Evolutionary conservation across 2,113 vertebrate species (phyloP), one percentile per base, ranked within the genome.

Genomic region (Tyrannus savana): DNA sequence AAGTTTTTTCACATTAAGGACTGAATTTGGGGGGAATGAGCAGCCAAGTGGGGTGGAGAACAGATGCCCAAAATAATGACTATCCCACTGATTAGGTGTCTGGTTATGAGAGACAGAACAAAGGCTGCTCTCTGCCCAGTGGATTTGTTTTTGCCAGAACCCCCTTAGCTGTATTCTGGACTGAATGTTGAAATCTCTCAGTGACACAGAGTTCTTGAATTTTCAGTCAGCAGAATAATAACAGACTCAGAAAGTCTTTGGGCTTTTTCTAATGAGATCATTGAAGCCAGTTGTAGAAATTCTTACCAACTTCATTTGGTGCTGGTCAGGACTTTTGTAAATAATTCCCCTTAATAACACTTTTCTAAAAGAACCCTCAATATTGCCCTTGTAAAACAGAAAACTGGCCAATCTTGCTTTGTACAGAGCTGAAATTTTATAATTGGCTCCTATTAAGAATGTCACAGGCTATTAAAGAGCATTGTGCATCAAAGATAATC

Each of bases 401-500:
- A 84, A 86, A 56, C 24, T 49, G 68, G 52, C 31, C 93, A 56
- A 84, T 81, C 85, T 72, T 81, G 72, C 83, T 84, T 92, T 95
- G 80, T 87, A 44, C 85, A 72, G 76, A 78, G 52, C 47, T 87
- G 64, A 94, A 84, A 53, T 77, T 93, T 60, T 84, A 15, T 84
- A 93, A 95, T 92, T 94, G 92, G 52, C n/a, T 95, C 37, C 66
- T 92, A 55, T 90, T 92, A 86, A 84, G 80, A 90, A 90, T 75
- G 69, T 87, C 85, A 84, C 56, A 78, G 82, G 46, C 74, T 89
- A 72, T 94, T 95, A 92, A 88, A 94, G 77, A 89, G 52, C 44
- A 63, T 52, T 74, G 50, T 55, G 52, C 56, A 81, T 86, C 56
- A 74, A 77, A 89, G 79, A 71, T n/a, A 50, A 92, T 78, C 68